These are phyloP conservation scores for Mayetiola destructor DNA, from an alignment of 2,888 invertebrate genomes.

Conservation along the genomic window DNA sequence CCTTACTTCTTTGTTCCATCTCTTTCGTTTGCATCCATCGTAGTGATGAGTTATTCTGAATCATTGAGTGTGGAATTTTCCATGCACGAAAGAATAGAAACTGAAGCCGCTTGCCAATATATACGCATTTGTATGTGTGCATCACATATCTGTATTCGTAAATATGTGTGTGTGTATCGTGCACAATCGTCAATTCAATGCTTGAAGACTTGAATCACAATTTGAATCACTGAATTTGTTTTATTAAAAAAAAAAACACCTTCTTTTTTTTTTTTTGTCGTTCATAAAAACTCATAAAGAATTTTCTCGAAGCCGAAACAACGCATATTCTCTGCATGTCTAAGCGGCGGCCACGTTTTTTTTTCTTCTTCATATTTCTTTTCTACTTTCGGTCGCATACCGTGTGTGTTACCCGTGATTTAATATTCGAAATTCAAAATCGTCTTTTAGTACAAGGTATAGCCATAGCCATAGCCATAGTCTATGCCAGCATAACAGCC, in stretches of 20 bases:
- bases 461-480: too few species aligned
- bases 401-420: too few species aligned
- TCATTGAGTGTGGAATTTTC: slow-evolving; percentile 10
- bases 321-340: too few species aligned
- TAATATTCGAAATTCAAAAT: too few species aligned
- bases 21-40: too few species aligned
- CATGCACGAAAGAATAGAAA: background rate
- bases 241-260: slow-evolving; percentile 8
- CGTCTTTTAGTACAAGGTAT: too few species aligned
- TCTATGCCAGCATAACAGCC: too few species aligned
- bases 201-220: background rate
- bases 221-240: slow-evolving; percentile 1
- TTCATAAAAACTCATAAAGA: background rate
- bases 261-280: background rate
- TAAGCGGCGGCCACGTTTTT: background rate
- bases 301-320: slow-evolving; percentile 11
- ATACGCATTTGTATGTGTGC: too few species aligned
- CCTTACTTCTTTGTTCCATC: too few species aligned
- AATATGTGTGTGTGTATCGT: background rate
- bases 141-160: background rate
- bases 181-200: background rate
- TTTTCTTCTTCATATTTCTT: background rate
- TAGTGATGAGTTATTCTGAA: too few species aligned
- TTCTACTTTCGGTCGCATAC: background rate
- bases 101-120: too few species aligned